Evolutionary conservation across 1,140 invertebrate genomes (phyloP), one percentile per base, ranked within the genome.

Genomic region (Orussus abietinus): DNA sequence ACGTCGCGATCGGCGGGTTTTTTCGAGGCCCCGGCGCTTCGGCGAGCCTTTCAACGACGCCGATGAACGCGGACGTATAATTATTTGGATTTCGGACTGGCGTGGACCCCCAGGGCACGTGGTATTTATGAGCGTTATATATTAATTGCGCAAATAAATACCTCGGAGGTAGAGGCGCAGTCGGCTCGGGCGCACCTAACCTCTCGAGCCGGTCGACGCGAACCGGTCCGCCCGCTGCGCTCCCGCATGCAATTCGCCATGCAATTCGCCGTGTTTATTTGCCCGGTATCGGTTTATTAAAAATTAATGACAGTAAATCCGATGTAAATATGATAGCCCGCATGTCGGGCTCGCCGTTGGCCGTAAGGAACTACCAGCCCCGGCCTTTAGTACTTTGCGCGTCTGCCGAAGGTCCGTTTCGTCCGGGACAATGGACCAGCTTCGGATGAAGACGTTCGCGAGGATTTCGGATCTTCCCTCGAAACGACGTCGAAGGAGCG

Each of bases 71-170:
- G 45, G 63, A 69, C 54, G 53, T 53, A 59, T 64, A 71, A 71
- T 72, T 66, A 71, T 64, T 61, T 39, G 58, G 54, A 56, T 58
- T 61, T 66, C 57, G 49, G 41, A 48, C 48, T 34, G 54, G 19
- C 36, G 37, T 31, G 13, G 38, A 43, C 46, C 53, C 49, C 29
- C 48, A 42, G 53, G 57, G 53, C 40, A 39, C n/a, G 38, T 33
- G 45, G 51, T 69, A 69, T 72, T 71, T 71, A 72, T 60, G 68
- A 71, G 60, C 53, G 52, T 69, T 69, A 71, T 72, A 64, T 65
- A 71, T 72, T 71, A 72, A 72, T 72, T 71, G 67, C 50, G 50
- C 54, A 55, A 69, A 71, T 72, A 72, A 71, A 72, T 69, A 67
- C 60, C 55, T 53, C 29, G 51, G 37, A 14, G 57, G 43, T 31